Conservation (phyloP, 2,797 vertebrate species). For the Spondyliosoma cantharus region DNA sequence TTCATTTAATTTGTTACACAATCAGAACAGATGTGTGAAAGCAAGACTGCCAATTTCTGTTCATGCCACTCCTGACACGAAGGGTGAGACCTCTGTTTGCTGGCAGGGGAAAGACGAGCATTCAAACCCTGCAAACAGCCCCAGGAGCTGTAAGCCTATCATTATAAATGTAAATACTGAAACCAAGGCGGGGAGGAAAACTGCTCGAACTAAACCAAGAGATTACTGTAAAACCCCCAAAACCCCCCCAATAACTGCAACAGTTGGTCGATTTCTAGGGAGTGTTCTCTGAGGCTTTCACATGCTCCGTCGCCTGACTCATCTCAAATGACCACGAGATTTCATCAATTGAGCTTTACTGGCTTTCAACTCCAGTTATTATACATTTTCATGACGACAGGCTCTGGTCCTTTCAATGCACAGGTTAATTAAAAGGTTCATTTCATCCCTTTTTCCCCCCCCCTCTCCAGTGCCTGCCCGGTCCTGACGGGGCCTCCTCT, state of each 20-base stretch:
- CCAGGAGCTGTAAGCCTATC: slow-evolving; percentile 31
- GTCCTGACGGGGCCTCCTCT: slow-evolving; percentile 38
- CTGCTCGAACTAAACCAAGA: slow-evolving; percentile 15
- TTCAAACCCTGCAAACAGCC: slow-evolving; percentile 12
- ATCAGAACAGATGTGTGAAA: slow-evolving; percentile 56
- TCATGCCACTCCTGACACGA: slow-evolving; percentile 14
- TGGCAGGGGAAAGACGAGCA: slow-evolving; percentile 12
- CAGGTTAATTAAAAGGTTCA: slow-evolving; percentile 54
- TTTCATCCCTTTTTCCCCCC: background rate
- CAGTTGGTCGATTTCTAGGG: slow-evolving; percentile 25
- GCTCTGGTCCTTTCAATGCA: slow-evolving; percentile 24
- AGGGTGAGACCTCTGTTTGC: slow-evolving; percentile 40
- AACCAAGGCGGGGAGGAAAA: slow-evolving; percentile 30
- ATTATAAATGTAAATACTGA: slow-evolving; percentile 55
- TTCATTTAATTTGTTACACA: slow-evolving; percentile 51
- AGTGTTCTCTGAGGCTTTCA: slow-evolving; percentile 4
- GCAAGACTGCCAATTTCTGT: slow-evolving; percentile 37
- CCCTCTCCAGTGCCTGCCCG: slow-evolving; percentile 36
- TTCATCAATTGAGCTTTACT: slow-evolving; percentile 35
- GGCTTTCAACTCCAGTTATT: slow-evolving; percentile 44
- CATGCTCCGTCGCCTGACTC: slow-evolving; percentile 32
- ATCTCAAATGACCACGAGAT: slow-evolving; percentile 50
- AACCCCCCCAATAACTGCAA: slow-evolving; percentile 22
- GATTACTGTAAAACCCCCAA: slow-evolving; percentile 37
- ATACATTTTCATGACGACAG: slow-evolving; percentile 33